phyloP scores from a whole-genome alignment of 2,888 invertebrate species.

The Beris chalybata region DNA sequence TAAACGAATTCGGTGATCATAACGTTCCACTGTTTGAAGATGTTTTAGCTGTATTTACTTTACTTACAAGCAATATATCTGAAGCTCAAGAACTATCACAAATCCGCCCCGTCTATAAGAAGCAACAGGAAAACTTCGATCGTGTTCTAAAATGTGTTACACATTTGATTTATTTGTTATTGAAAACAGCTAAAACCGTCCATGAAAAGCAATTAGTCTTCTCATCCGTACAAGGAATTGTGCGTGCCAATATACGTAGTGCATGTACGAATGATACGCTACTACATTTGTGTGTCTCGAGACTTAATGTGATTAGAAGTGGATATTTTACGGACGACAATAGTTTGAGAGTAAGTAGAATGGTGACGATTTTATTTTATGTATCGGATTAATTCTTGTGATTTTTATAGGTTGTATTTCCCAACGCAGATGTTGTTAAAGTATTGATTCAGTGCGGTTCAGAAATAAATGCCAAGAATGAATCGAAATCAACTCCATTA shows the following conservation, averaged over 20 bases:
- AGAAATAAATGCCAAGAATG: conserved; percentile 74
- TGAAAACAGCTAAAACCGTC: conserved; percentile 61
- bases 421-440: conserved; percentile 68
- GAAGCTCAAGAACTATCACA: conserved; percentile 60
- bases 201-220: conserved; percentile 58
- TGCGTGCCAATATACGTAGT: conserved; percentile 68
- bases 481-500: conserved; percentile 75
- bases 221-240: conserved; percentile 60
- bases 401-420: conserved; percentile 70
- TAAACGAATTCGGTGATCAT: conserved; percentile 56
- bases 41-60: conserved; percentile 68
- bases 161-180: conserved; percentile 72
- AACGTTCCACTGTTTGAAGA: conserved; percentile 67
- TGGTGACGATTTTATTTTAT: not conserved
- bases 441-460: conserved; percentile 79
- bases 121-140: conserved; percentile 81
- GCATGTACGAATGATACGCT: conserved; percentile 76
- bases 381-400: not conserved
- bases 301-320: conserved; percentile 75
- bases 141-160: conserved; percentile 77
- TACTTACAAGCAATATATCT: conserved; percentile 67
- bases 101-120: conserved; percentile 70
- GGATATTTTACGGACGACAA: conserved; percentile 74
- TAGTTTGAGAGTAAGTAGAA: conserved; percentile 54
- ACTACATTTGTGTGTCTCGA: conserved; percentile 80